Evolutionary conservation across 2,113 vertebrate species (phyloP), one percentile per base, ranked within the genome.

Genomic region (Pterocles gutturalis): DNA sequence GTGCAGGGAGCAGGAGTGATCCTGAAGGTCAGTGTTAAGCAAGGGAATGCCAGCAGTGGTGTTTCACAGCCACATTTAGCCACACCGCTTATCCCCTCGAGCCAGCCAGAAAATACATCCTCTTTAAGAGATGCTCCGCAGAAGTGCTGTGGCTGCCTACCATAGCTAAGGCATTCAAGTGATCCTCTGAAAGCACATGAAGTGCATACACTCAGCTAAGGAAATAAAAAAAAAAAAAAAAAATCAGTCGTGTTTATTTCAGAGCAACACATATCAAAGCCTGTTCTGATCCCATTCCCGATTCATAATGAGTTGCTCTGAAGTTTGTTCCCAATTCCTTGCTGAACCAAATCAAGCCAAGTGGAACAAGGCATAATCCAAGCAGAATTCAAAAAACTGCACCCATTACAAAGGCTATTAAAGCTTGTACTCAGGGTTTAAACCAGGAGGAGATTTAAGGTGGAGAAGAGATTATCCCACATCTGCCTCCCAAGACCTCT

Each of bases 321-420:
- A 81, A 92, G 92, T 95, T 93, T 61, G 64, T 49, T 95, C 79
- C 82, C 79, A 87, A 93, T 95, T 90, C 93, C 71, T 90, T 69
- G 79, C 67, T 77, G 72, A 83, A 88, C 58, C 85, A 90, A 95
- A 96, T 58, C 62, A 86, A 94, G 75, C 71, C 92, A 91, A 91
- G 89, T 62, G 66, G 90, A 95, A 95, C 82, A 93, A 80, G 87
- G 66, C 43, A 26, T 88, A 94, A 97, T 94, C 90, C 87, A 80
- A 83, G 78, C 65, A 82, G 78, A 83, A 96, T 73, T 95, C 93
- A 85, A 91, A 95, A 87, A 96, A 79, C 70, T 90, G 85, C 62
- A 65, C 85, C 78, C 75, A 88, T 80, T 94, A 94, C 95, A 79
- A 51, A 41, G 33, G 88, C 88, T 86, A 92, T 94, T 87, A 95